Percentiles rank a stretch among this genome's conserved stretches.
phyloP scores from a whole-genome alignment of 1,140 invertebrate species.

The Calliopsis andreniformis region DNA sequence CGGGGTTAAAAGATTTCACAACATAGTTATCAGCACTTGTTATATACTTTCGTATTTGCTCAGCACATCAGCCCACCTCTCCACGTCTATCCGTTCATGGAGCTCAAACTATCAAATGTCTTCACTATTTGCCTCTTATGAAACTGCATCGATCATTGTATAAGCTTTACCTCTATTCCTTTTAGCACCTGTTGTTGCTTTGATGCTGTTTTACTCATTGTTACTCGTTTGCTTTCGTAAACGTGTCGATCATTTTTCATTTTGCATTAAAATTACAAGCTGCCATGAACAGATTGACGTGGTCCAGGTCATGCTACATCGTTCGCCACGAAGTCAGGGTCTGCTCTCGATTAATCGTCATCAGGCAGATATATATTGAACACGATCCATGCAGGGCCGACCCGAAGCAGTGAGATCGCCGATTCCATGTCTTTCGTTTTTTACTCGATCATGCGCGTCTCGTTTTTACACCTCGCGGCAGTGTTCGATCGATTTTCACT shows the following conservation, averaged over 20 bases:
- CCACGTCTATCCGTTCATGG: constrained; percentile 20
- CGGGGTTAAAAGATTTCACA: constrained; percentile 67
- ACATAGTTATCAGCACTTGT: constrained; percentile 51
- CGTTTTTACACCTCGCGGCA: constrained; percentile 11
- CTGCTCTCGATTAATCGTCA: constrained; percentile 38
- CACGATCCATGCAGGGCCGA: constrained; percentile 80
- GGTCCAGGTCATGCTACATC: constrained; percentile 38
- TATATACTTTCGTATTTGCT: not conserved
- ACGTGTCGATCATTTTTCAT: not conserved
- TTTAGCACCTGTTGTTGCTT: not conserved
- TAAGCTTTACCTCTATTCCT: not conserved
- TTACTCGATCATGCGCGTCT: not conserved
- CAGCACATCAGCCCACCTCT: constrained; percentile 5
- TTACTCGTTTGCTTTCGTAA: not conserved
- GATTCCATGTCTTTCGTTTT: constrained; percentile 43
- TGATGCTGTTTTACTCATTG: not conserved
- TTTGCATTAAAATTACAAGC: not conserved
- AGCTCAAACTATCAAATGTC: not conserved
- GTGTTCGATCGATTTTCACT: constrained; percentile 22
- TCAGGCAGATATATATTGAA: constrained; percentile 51
- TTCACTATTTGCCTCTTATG: not conserved
- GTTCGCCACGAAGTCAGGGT: constrained; percentile 31
- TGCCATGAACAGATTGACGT: constrained; percentile 36
- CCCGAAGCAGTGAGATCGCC: constrained; percentile 72
- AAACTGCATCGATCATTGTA: not conserved